Base-by-base conservation (phyloP, 2,797 vertebrate species). In the Dallia pectoralis region DNA sequence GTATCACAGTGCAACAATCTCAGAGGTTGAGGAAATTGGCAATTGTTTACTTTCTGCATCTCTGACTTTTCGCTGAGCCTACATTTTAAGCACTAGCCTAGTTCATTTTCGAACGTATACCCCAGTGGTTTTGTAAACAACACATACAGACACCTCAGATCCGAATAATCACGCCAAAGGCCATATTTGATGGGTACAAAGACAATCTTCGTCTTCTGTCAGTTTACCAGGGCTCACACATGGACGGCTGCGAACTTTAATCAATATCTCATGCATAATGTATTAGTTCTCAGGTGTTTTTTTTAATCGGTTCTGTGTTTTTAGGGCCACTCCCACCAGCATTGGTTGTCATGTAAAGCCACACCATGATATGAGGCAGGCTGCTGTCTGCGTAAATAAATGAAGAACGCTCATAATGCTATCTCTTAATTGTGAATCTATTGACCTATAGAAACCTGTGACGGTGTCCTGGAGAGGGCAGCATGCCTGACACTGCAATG, bases 31-130 rank as follows among this genome's bases (percentile, higher is more conserved):
- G 40, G 40, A 44, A 44, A 44, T 44, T 44, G 40, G 40, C 40
- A 44, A 61, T 22, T 61, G 56, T 61, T 61, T 61, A n/a, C 56
- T 61, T 61, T 61, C 56, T 61, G 56, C 56, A 61, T 27, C n/a
- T 61, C n/a, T 61, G 7, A 61, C 1, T 25, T 59, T 61, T 44
- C 14, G 40, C 40, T 14, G 40, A 44, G 40, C 5, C 40, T 44
- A 44, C 40, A 11, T 44, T 70, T 68, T 77, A 71, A 74, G 18
- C 76, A 22, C 3, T 6, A 44, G 40, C 40, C 40, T 11, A 71
- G 27, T 72, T 80, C 63, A 64, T 30, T 77, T 82, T 27, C 16
- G 32, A 76, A 63, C 81, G 78, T 11, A 44, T 44, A 12, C 40
- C 40, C 40, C 1, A 16, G 30, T 69, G 51, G 32, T 65, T 73